Conservation (phyloP, 2,888 invertebrate genomes). For the Dusona sp. region DNA sequence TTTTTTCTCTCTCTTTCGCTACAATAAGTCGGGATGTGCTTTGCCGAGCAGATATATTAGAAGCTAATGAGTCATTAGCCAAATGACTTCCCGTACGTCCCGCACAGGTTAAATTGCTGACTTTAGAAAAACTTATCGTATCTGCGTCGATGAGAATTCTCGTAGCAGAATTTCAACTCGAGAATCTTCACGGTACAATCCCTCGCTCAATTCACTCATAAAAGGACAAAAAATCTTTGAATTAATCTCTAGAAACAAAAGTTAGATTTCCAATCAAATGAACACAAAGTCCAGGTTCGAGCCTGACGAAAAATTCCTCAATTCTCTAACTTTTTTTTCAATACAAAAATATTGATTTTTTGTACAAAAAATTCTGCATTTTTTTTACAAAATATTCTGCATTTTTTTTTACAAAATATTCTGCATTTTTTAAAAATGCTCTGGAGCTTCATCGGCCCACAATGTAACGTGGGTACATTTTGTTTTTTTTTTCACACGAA, state of each 20-base stretch:
- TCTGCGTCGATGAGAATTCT: neutral
- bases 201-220: neutral
- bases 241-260: neutral
- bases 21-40: slow-evolving; percentile 22
- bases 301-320: no score
- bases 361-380: neutral
- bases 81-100: slow-evolving; percentile 11
- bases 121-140: slow-evolving; percentile 9
- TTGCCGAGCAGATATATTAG: slow-evolving; percentile 44
- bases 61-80: slow-evolving; percentile 62
- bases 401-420: neutral
- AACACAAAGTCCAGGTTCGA: no score
- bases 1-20: slow-evolving; percentile 14
- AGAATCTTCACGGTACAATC: neutral
- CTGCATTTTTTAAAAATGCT: neutral
- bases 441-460: neutral
- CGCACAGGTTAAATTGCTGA: slow-evolving; percentile 34
- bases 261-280: neutral
- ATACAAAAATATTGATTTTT: neutral
- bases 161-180: slow-evolving; percentile 17
- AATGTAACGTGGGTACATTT: neutral
- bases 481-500: neutral
- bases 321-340: neutral
- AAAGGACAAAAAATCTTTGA: neutral
- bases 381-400: neutral